These are phyloP conservation scores for Dicyrtomina minuta DNA, from an alignment of 2,888 invertebrate species.

Conservation along the genomic window DNA sequence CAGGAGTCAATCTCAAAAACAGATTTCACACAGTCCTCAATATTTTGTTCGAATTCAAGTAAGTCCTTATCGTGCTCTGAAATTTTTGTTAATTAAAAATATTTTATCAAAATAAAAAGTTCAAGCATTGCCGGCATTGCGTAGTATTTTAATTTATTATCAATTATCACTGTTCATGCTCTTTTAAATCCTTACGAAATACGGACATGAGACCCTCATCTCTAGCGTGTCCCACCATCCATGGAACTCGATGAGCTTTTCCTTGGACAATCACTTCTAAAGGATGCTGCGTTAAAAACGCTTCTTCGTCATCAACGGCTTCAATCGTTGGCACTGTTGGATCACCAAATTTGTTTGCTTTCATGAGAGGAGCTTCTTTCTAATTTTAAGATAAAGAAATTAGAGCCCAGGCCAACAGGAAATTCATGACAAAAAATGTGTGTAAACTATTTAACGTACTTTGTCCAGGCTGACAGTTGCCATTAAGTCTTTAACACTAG, in stretches of 20 bases:
- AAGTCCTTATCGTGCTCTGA: no score
- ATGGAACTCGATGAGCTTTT: conserved; percentile 5
- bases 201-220: conserved; percentile 6
- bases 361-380: not conserved
- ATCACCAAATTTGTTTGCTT: not conserved
- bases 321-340: conserved; percentile 9
- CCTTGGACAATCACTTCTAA: not conserved
- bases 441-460: no score
- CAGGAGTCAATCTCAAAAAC: no score
- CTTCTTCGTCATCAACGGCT: conserved; percentile 10
- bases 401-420: no score
- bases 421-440: no score
- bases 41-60: no score
- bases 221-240: conserved; percentile 6
- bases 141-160: no score
- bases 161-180: no score
- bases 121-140: no score
- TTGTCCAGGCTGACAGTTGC: not conserved
- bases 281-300: conserved; percentile 6
- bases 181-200: not conserved
- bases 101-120: no score
- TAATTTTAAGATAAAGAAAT: not conserved
- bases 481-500: not conserved
- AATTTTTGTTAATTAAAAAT: no score
- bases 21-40: no score